Percentiles rank a stretch among this genome's conserved stretches.
Conservation (phyloP, 2,113 vertebrate genomes). For the Acanthochromis polyacanthus region DNA sequence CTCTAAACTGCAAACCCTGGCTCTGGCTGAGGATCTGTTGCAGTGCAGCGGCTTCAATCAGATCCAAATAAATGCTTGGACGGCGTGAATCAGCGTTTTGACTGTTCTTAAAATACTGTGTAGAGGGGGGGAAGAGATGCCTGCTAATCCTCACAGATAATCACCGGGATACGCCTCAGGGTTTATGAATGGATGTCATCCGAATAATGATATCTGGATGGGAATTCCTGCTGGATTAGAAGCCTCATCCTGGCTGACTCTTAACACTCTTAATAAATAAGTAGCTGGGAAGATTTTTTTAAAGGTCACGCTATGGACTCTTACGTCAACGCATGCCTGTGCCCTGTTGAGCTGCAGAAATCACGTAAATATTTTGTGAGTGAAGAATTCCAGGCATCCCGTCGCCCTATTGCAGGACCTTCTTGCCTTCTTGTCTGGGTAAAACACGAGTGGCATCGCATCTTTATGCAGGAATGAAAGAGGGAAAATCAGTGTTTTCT, state of each 20-base stretch:
- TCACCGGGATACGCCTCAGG: not conserved
- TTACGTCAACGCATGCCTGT: not conserved
- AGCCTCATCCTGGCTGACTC: not conserved
- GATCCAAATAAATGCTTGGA: not conserved
- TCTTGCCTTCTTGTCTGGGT: constrained; percentile 3
- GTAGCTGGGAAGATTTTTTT: too few relatives aligned
- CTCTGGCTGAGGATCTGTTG: not conserved
- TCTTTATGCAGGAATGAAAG: not conserved
- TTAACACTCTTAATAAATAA: not conserved
- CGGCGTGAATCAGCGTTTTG: not conserved
- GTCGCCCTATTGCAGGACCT: not conserved
- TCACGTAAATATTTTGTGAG: not conserved
- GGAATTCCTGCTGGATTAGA: constrained; percentile 14
- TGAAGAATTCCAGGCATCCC: not conserved
- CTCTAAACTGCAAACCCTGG: not conserved
- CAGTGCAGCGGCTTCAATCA: not conserved
- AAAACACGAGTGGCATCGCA: not conserved
- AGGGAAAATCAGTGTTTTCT: not conserved
- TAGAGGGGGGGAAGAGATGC: not conserved
- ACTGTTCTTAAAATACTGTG: not conserved
- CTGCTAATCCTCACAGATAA: constrained; percentile 32
- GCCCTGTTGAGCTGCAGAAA: not conserved
- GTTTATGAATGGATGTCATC: constrained; percentile 2
- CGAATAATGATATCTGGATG: constrained; percentile 4
- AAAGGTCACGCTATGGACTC: not conserved